These are phyloP conservation scores for Rhineura floridana DNA, from an alignment of 2,113 vertebrate species.

Conservation along the genomic window DNA sequence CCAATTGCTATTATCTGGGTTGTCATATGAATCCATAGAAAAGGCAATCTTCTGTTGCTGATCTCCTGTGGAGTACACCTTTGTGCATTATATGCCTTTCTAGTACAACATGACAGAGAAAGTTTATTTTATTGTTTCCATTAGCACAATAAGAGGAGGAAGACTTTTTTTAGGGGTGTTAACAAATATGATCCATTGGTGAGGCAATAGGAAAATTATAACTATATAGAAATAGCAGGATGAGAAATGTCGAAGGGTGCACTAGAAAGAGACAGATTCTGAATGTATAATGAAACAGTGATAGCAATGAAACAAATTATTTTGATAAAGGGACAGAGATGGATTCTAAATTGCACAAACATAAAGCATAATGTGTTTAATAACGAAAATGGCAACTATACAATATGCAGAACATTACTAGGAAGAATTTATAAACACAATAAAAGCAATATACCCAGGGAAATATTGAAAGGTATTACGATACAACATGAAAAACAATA, in stretches of 20 bases:
- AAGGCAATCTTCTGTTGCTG: not conserved
- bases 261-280: not conserved
- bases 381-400: not conserved
- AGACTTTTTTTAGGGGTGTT: not conserved
- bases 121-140: not conserved
- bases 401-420: not conserved
- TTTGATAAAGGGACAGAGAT: conserved; percentile 5
- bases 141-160: not conserved
- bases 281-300: not conserved
- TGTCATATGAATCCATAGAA: conserved; percentile 2
- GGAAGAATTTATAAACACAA: conserved; percentile 6
- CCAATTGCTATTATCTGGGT: not conserved
- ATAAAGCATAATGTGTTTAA: conserved; percentile 11
- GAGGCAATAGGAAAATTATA: not conserved
- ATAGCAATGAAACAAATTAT: not conserved
- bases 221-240: not conserved
- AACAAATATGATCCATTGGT: conserved; percentile 5
- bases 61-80: conserved; percentile 13
- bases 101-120: not conserved
- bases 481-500: not conserved
- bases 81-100: not conserved
- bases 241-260: not conserved
- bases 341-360: not conserved
- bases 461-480: not conserved
- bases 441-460: not conserved